Base-by-base conservation (phyloP, 2,888 invertebrate species). In the Seira musarum region DNA sequence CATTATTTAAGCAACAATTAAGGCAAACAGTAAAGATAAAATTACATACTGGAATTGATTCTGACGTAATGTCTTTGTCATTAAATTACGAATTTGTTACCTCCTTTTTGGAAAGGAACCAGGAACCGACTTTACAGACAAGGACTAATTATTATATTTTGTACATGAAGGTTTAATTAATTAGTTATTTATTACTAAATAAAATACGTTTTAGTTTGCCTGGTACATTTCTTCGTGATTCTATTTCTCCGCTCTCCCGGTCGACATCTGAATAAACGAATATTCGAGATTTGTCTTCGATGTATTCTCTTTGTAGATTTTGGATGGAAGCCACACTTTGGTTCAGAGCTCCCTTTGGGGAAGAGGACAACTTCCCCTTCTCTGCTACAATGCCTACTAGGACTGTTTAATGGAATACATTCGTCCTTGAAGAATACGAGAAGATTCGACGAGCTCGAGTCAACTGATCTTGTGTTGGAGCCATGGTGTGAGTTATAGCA, bases 291-390 rank as follows among this genome's bases (percentile, higher is more conserved):
- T 65, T 82, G 82, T 57, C 82, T 49, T 21, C 74, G 24, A 40
- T 68, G 53, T 21, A 82, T 19, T 10, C 79, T 66, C 35, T 21
- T 46, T 22, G 60, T 79, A 17, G 65, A 73, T 35, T 68, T 77
- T 19, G 67, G 71, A 24, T 46, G 22, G 10, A 68, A 66, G 46
- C 72, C 66, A 57, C 83, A 83, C 13, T 68, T 61, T 22, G 81
- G 81, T 24, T 79, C 49, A 17, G 65, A 53, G 21, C 71, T 64
- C 6, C 81, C 83, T 24, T 72, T 69, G 10, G 71, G 57, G 61
- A 83, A 83, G 0, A 49, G 35, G 10, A 83, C 81, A 17, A 83
- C 79, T 57, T 83, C 76, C 10, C 71, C 64, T 35, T 73, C 65
- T n/a, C 65, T 63, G 60, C 63, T 25, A 25, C 83, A 83, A 19